phyloP scores from a whole-genome alignment of 2,797 vertebrate species.

The Alcedo quadribrachys region DNA sequence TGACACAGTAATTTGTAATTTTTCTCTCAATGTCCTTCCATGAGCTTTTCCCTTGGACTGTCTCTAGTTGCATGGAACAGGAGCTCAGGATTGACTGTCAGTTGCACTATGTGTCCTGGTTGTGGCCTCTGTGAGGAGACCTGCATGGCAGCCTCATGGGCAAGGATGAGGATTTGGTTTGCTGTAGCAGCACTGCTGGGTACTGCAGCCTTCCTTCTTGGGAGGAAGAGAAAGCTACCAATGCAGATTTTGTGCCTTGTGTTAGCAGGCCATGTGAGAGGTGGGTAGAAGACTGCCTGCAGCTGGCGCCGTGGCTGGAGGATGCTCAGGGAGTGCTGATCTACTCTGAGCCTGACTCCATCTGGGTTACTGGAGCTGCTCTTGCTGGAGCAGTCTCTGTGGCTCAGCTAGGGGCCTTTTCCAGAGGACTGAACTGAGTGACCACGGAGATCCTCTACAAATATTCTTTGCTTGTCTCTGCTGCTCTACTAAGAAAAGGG shows the following conservation, averaged over 20 bases:
- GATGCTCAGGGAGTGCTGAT: background rate
- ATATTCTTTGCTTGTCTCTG: background rate
- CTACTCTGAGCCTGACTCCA: background rate
- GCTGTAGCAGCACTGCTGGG: background rate
- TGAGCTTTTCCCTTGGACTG: background rate
- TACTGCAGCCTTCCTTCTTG: background rate
- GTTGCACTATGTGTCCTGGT: background rate
- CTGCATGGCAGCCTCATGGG: rapidly evolving
- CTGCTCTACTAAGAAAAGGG: background rate
- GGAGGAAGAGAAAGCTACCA: background rate
- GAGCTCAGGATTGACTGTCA: background rate
- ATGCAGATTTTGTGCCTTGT: background rate
- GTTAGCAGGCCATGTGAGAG: background rate
- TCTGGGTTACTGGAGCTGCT: background rate
- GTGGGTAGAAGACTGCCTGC: background rate
- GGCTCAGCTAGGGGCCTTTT: background rate
- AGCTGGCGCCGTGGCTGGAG: background rate
- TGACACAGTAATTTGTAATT: background rate
- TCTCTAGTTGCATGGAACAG: background rate
- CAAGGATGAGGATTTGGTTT: background rate
- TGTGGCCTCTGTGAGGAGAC: background rate
- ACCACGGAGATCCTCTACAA: background rate
- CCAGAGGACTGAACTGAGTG: background rate
- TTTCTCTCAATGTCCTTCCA: background rate
- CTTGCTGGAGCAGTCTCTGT: background rate